A percentile compares a stretch with the other conserved stretches of the same genome.
Evolutionary conservation across 1,140 invertebrate species (phyloP).

Genomic region (Drosophila rhopaloa): DNA sequence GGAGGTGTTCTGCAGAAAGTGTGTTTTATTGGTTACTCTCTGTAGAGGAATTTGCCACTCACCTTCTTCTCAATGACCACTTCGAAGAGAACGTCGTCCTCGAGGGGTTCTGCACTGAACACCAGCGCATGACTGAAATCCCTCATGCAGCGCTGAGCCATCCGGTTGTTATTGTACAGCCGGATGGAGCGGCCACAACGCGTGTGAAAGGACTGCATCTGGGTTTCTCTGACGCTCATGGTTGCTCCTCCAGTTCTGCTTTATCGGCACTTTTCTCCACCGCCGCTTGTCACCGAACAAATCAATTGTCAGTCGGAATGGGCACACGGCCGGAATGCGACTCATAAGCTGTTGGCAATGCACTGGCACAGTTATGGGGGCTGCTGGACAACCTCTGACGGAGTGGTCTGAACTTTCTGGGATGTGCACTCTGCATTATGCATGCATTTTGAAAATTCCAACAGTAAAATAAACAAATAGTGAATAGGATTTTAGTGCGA

Average conservation of each 20-base stretch:
- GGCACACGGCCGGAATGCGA: not conserved
- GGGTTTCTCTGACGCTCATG: slow-evolving; percentile 44
- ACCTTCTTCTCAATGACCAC: slow-evolving; percentile 95
- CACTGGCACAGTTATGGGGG: not conserved
- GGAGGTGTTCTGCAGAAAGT: slow-evolving; percentile 87
- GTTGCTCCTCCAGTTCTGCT: slow-evolving; percentile 6
- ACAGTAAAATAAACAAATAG: slow-evolving; percentile 39
- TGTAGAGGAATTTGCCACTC: slow-evolving; percentile 9
- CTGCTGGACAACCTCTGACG: not conserved
- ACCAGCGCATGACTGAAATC: slow-evolving; percentile 94
- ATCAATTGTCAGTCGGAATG: slow-evolving; percentile 28
- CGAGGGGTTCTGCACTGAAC: slow-evolving; percentile 92
- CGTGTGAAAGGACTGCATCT: slow-evolving; percentile 88
- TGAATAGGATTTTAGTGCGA: slow-evolving; percentile 9
- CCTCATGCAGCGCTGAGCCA: slow-evolving; percentile 91
- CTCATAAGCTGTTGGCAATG: slow-evolving; percentile 2
- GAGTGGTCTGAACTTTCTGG: not conserved
- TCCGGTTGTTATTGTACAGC: slow-evolving; percentile 91
- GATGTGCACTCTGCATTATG: slow-evolving; percentile 23
- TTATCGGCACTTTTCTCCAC: not conserved
- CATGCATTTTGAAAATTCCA: slow-evolving; percentile 14
- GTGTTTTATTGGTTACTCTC: not conserved
- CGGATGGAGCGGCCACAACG: slow-evolving; percentile 92
- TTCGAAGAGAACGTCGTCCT: slow-evolving; percentile 94
- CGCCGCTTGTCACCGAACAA: slow-evolving; percentile 21